Evolutionary conservation across 2,888 invertebrate genomes (phyloP).

Genomic region (Melieria crassipennis): DNA sequence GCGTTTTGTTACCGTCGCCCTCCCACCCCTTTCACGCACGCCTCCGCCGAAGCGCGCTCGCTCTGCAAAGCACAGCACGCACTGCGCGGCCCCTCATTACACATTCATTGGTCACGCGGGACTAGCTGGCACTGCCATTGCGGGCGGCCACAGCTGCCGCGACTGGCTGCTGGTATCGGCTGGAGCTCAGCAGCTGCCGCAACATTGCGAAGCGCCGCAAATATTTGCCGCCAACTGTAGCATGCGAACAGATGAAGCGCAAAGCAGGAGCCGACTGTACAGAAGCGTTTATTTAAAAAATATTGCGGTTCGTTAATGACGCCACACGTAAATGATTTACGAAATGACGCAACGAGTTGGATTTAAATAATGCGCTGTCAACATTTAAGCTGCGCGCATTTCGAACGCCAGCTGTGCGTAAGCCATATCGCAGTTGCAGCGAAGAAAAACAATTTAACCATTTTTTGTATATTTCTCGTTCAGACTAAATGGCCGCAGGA

Average conservation of each 20-base stretch:
- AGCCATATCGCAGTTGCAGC: too few relatives aligned
- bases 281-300: neutral
- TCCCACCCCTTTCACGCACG: neutral
- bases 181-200: neutral
- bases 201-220: too few relatives aligned
- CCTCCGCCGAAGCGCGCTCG: neutral
- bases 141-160: neutral
- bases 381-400: conserved; percentile 2
- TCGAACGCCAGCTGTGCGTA: too few relatives aligned
- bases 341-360: conserved; percentile 1
- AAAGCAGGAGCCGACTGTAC: too few relatives aligned
- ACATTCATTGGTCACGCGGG: conserved; percentile 31
- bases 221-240: too few relatives aligned
- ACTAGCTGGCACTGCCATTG: conserved; percentile 4
- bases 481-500: too few relatives aligned
- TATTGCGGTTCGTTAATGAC: conserved; percentile 21
- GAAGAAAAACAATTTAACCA: too few relatives aligned
- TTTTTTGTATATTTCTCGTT: too few relatives aligned
- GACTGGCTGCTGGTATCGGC: neutral
- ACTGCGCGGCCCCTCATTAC: conserved; percentile 23
- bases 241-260: too few relatives aligned
- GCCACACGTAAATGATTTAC: conserved; percentile 17
- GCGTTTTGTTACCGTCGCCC: too few relatives aligned
- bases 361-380: neutral
- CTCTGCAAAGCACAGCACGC: neutral